phyloP scores from a whole-genome alignment of 2,888 invertebrate genomes.

The Cantharis nigra region DNA sequence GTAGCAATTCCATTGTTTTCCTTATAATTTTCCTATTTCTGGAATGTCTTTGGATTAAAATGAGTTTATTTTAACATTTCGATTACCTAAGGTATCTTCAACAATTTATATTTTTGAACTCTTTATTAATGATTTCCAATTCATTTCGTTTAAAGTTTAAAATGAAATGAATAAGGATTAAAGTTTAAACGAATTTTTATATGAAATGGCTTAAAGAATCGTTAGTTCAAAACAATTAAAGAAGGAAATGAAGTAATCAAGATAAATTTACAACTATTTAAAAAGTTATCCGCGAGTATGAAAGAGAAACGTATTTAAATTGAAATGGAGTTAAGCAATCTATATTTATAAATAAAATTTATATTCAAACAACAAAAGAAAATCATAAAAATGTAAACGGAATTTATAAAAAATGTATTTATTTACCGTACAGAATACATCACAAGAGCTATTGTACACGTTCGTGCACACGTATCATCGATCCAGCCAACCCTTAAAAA shows the following conservation, averaged over 20 bases:
- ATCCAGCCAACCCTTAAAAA: slow-evolving; percentile 8
- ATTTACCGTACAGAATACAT: slow-evolving; percentile 1
- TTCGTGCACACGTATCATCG: not conserved
- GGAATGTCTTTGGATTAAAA: not conserved
- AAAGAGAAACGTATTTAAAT: not conserved
- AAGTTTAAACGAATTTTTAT: not conserved
- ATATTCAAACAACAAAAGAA: not conserved
- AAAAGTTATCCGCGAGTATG: not conserved
- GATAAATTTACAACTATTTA: not conserved
- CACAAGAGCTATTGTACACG: slow-evolving; percentile 1
- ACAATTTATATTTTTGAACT: not conserved
- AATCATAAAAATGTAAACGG: not conserved
- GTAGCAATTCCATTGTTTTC: too few species aligned
- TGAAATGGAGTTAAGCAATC: not conserved
- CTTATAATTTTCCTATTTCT: not conserved
- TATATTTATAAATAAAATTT: not conserved
- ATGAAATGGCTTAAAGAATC: not conserved
- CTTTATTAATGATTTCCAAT: not conserved
- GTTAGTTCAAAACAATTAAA: not conserved
- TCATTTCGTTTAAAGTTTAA: not conserved
- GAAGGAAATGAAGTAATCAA: not conserved
- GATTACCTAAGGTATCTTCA: not conserved
- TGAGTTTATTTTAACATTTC: not conserved
- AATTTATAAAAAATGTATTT: not conserved
- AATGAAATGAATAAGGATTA: not conserved